phyloP scores from a whole-genome alignment of 2,797 vertebrate species.

The Rhinogobio ventralis region DNA sequence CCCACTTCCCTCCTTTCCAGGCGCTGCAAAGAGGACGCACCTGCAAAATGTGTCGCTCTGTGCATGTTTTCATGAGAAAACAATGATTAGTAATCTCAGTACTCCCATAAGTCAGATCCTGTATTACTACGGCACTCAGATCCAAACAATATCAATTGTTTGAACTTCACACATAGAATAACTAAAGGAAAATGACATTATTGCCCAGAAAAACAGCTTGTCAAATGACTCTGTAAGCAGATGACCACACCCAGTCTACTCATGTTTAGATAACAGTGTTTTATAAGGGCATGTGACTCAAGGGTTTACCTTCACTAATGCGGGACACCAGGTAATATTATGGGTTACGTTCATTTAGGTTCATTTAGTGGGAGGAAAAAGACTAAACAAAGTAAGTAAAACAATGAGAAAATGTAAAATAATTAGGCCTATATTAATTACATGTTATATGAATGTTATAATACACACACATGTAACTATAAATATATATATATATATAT shows the following conservation, averaged over 20 bases:
- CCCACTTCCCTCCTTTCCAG: conserved; percentile 69
- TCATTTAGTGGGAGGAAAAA: not conserved
- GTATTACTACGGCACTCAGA: not conserved
- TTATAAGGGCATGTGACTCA: conserved; percentile 42
- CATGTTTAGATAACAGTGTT: conserved; percentile 77
- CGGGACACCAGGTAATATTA: not conserved
- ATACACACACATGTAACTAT: not conserved
- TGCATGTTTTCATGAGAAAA: conserved; percentile 24
- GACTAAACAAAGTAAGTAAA: not conserved
- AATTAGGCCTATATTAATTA: not conserved
- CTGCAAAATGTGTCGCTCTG: conserved; percentile 62
- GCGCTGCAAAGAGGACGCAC: conserved; percentile 72
- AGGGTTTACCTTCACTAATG: conserved; percentile 12
- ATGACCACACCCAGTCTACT: conserved; percentile 56
- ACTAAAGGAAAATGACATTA: not conserved
- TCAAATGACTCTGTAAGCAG: not conserved
- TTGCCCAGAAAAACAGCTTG: not conserved
- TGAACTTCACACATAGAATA: not conserved
- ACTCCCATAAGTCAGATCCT: conserved; percentile 61
- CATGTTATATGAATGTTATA: not conserved
- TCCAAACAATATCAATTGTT: conserved; percentile 28
- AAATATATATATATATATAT: not conserved
- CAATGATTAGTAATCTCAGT: conserved; percentile 10
- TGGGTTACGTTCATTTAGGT: not conserved
- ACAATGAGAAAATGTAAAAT: not conserved